phyloP scores from a whole-genome alignment of 37 sponge, comb jelly and placozoan genomes.

The Haliclona indistincta region DNA sequence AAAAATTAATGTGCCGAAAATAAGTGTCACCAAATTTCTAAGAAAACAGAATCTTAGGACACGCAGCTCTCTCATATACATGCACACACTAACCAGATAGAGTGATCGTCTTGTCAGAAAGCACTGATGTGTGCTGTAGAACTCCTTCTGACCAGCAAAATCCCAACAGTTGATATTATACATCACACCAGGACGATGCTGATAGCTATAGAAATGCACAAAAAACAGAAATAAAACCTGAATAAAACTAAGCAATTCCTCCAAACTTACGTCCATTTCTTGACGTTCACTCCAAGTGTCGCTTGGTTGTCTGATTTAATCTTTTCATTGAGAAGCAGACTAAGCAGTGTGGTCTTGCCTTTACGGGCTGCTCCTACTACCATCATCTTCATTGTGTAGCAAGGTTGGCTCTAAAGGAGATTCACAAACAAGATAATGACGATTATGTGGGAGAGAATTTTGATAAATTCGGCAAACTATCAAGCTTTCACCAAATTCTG shows the following conservation, averaged over 20 bases:
- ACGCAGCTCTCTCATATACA: too few relatives aligned
- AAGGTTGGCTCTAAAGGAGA: slow-evolving; percentile 58
- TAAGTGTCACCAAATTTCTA: too few relatives aligned
- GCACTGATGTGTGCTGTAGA: slow-evolving; percentile 87
- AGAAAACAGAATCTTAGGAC: too few relatives aligned
- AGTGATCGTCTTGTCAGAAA: slow-evolving; percentile 78
- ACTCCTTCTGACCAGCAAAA: slow-evolving; percentile 91
- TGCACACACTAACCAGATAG: slow-evolving; percentile 48
- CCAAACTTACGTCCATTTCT: slow-evolving; percentile 49
- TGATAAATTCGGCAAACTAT: too few relatives aligned
- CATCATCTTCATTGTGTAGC: slow-evolving; percentile 83
- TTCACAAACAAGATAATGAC: neutral
- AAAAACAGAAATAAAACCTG: neutral
- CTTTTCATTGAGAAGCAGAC: slow-evolving; percentile 19
- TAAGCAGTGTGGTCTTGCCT: slow-evolving; percentile 86
- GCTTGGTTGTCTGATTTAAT: slow-evolving; percentile 28
- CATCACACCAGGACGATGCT: slow-evolving; percentile 7
- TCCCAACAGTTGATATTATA: slow-evolving; percentile 85
- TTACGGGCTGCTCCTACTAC: slow-evolving; percentile 74
- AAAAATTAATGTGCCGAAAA: too few relatives aligned
- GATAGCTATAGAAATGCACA: slow-evolving; percentile 28
- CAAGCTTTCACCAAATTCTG: too few relatives aligned
- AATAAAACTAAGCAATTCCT: neutral
- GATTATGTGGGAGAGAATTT: too few relatives aligned
- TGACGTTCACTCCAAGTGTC: slow-evolving; percentile 79